Evolutionary conservation across 92 coral and sea anemone genomes (phyloP).

Genomic region (Actinernus sp.): DNA sequence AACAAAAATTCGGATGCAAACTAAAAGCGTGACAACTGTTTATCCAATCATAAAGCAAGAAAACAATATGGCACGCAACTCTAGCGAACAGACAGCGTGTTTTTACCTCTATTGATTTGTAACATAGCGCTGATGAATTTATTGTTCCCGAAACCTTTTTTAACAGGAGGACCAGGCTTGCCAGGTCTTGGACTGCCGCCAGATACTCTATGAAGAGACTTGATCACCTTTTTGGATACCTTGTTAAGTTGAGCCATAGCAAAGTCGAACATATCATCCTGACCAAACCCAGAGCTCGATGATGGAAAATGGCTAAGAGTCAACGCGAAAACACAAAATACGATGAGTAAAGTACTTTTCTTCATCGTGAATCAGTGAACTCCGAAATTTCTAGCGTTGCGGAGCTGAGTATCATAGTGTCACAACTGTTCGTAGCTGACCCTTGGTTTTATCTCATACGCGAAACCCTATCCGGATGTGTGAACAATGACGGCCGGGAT

Average conservation of each 20-base stretch:
- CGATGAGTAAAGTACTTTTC: too few species aligned
- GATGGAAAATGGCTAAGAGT: too few species aligned
- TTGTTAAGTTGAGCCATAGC: constrained; percentile 11
- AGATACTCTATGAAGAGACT: background rate
- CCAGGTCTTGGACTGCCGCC: background rate
- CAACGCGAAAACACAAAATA: too few species aligned
- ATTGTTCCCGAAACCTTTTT: constrained; percentile 12
- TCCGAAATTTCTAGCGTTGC: too few species aligned
- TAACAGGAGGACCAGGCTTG: background rate
- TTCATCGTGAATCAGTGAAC: too few species aligned
- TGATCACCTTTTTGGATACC: constrained; percentile 7
- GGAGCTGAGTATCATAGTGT: too few species aligned
- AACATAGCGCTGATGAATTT: constrained; percentile 31
- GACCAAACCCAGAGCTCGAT: too few species aligned
- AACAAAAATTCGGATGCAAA: background rate
- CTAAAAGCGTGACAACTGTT: background rate
- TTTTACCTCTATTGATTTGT: constrained; percentile 49
- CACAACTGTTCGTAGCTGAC: too few species aligned
- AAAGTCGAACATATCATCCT: constrained; percentile 34
- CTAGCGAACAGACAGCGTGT: background rate
- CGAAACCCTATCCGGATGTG: too few species aligned
- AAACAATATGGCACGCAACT: too few species aligned
- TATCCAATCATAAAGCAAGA: background rate
- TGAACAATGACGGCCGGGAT: too few species aligned
- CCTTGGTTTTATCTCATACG: too few species aligned